phyloP scores from a whole-genome alignment of 2,888 invertebrate species.

The Ferdinandea cuprea region DNA sequence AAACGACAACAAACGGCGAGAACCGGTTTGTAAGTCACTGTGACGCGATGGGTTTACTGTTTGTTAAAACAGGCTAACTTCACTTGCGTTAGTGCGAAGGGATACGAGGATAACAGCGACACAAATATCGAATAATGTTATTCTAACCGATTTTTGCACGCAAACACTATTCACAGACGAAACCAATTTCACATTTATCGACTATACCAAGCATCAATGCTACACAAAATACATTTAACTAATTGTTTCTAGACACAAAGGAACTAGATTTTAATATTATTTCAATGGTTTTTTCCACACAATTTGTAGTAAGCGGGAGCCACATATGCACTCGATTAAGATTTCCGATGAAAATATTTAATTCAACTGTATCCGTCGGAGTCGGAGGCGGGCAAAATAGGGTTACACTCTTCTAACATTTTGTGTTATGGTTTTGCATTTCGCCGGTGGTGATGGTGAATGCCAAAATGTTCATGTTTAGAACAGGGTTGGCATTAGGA shows the following conservation, averaged over 20 bases:
- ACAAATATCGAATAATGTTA: constrained; percentile 14
- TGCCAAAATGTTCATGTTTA: neutral
- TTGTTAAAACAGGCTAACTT: constrained; percentile 21
- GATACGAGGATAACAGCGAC: neutral
- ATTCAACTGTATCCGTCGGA: constrained; percentile 10
- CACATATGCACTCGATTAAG: constrained; percentile 27
- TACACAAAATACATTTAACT: neutral
- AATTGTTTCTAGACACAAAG: neutral
- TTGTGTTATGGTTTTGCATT: neutral
- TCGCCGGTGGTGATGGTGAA: neutral
- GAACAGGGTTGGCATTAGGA: constrained; percentile 19
- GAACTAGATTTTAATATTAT: neutral
- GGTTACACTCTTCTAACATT: neutral
- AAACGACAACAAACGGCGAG: constrained; percentile 2
- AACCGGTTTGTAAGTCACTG: constrained; percentile 41
- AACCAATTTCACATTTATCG: constrained; percentile 8
- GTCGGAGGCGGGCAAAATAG: neutral
- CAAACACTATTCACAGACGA: constrained; percentile 24
- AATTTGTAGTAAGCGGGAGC: constrained; percentile 10
- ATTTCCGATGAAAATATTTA: constrained; percentile 22
- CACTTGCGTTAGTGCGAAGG: constrained; percentile 11
- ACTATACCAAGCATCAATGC: neutral
- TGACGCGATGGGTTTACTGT: neutral
- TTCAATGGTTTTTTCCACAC: neutral
- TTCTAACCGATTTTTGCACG: constrained; percentile 9